Base-by-base conservation (phyloP, 2,113 vertebrate genomes). In the Smithornis capensis region DNA sequence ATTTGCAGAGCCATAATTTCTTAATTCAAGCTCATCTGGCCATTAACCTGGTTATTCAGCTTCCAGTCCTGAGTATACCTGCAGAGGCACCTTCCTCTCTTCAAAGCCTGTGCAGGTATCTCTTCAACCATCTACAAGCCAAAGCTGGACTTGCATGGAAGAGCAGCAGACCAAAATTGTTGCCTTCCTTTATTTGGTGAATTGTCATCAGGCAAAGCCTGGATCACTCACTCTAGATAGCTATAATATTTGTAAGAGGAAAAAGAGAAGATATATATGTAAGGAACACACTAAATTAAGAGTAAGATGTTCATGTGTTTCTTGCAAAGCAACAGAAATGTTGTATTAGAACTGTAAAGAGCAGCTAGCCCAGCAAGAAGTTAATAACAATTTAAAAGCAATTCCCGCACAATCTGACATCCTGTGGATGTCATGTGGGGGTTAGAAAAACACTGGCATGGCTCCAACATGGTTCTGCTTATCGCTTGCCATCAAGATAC, bases 401-500 rank as follows among this genome's bases (percentile, higher is more conserved):
- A 74, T 57, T 94, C 83, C 85, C 94, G 87, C 45, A 73, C 69
- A 81, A 82, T 59, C 35, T 40, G 89, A 77, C 73, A 94, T 89
- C 80, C 95, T 86, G 76, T 59, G 80, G 74, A 92, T 91, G 87
- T 95, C 94, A 93, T 21, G 83, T 6, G 1, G 85, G 78, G 92
- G 88, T 95, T 87, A 96, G 90, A 69, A 90, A 93, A 96, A 95
- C 90, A 76, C 57, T 87, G 93, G 90, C 83, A n/a, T 1, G 23
- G 62, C 47, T 94, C 91, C 96, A 96, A 7, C 57, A 49, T 18
- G 10, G 27, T 42, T 76, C 91, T 67, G 62, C 37, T 1, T 60
- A 85, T 94, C 79, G 35, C 60, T 64, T 88, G 73, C 88, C 86
- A 95, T 89, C 80, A 87, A 76, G 85, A 83, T 3, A 38, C 27